Conservation (phyloP, 2,797 vertebrate genomes). For the Periophthalmus magnuspinnatus region DNA sequence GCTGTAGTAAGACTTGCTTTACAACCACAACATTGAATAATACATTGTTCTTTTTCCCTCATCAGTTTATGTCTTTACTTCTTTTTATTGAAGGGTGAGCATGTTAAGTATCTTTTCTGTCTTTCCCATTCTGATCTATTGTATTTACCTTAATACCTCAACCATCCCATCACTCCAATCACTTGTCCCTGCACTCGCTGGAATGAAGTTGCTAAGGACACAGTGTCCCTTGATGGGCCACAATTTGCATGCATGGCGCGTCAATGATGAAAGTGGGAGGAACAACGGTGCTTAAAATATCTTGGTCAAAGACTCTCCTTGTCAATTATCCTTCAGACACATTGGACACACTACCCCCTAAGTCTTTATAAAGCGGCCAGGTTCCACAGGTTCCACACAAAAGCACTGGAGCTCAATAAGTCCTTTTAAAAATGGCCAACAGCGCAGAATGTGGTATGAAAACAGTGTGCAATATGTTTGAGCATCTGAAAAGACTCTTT, state of each 20-base stretch:
- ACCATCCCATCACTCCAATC: conserved; percentile 55
- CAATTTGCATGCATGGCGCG: conserved; percentile 51
- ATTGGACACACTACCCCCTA: conserved; percentile 41
- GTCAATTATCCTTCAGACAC: conserved; percentile 67
- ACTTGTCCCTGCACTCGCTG: conserved; percentile 43
- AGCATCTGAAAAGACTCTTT: conserved; percentile 39
- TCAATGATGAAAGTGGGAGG: conserved; percentile 23
- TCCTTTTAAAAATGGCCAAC: conserved; percentile 45
- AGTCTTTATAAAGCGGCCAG: conserved; percentile 53
- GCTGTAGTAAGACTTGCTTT: background rate
- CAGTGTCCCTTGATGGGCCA: conserved; percentile 39
- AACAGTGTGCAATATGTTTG: conserved; percentile 36
- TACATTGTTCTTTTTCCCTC: background rate
- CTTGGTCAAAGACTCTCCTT: conserved; percentile 40
- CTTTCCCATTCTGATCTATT: background rate
- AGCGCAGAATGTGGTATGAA: conserved; percentile 45
- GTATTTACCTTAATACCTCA: conserved; percentile 38
- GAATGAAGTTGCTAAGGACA: conserved; percentile 51
- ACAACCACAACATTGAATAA: background rate
- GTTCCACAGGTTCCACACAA: conserved; percentile 38
- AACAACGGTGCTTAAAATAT: conserved; percentile 47
- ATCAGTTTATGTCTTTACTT: background rate
- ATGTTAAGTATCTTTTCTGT: background rate
- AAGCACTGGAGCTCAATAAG: conserved; percentile 45
- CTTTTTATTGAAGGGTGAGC: conserved; percentile 45